phyloP scores from a whole-genome alignment of 1,140 invertebrate genomes.

The Trissolcus basalis region DNA sequence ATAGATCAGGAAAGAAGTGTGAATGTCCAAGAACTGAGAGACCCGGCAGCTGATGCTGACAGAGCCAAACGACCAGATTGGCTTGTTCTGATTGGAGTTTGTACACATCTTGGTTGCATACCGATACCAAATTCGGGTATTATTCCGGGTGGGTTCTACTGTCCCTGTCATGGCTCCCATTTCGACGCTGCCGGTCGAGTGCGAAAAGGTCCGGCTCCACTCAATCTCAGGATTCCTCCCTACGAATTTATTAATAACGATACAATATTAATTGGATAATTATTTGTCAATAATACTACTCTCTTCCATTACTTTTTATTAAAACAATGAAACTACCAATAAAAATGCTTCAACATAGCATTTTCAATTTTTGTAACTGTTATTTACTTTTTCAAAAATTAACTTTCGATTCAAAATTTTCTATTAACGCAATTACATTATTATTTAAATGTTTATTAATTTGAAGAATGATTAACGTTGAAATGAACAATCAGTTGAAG shows the following conservation, averaged over 20 bases:
- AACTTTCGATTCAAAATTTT: too few relatives aligned
- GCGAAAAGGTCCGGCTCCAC: constrained; percentile 90
- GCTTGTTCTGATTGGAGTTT: constrained; percentile 89
- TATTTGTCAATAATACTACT: too few relatives aligned
- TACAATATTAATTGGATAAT: constrained; percentile 64
- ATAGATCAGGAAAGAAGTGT: constrained; percentile 82
- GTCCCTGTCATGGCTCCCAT: constrained; percentile 95
- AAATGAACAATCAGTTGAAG: too few relatives aligned
- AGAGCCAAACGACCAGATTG: constrained; percentile 80
- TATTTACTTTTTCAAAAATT: too few relatives aligned
- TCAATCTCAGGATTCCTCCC: constrained; percentile 87
- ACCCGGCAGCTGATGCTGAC: constrained; percentile 85
- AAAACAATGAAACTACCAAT: too few relatives aligned
- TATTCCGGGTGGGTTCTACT: constrained; percentile 86
- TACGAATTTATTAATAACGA: constrained; percentile 81
- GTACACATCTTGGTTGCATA: constrained; percentile 93
- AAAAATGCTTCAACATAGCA: too few relatives aligned
- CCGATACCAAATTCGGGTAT: constrained; percentile 88
- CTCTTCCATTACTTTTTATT: too few relatives aligned
- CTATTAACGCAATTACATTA: too few relatives aligned
- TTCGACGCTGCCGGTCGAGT: constrained; percentile 90
- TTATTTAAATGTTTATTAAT: too few relatives aligned
- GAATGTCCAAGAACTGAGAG: constrained; percentile 80
- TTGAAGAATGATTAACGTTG: too few relatives aligned
- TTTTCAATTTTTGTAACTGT: too few relatives aligned